phyloP scores from a whole-genome alignment of 2,797 vertebrate genomes.

The Zonotrichia albicollis region DNA sequence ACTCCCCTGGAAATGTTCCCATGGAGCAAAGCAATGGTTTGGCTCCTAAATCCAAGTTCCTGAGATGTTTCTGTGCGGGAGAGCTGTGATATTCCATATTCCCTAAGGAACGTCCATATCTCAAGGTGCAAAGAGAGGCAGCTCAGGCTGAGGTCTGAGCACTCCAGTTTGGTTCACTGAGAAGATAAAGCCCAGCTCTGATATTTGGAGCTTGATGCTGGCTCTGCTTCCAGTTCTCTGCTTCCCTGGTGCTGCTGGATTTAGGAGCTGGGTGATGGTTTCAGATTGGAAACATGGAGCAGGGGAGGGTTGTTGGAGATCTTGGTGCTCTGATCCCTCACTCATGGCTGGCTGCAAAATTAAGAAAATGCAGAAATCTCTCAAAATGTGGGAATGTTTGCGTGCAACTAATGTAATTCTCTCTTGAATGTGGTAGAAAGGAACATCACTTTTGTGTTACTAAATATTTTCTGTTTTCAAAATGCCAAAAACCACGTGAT shows the following conservation, averaged over 20 bases:
- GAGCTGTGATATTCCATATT: neutral
- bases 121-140: rapidly evolving
- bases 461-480: neutral
- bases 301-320: neutral
- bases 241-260: neutral
- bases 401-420: neutral
- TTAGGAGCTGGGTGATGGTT: neutral
- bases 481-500: rapidly evolving
- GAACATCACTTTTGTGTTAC: rapidly evolving
- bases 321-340: neutral
- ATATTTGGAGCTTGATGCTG: neutral
- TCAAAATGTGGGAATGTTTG: neutral
- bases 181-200: neutral
- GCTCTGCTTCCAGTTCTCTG: neutral
- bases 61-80: neutral
- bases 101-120: neutral
- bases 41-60: neutral
- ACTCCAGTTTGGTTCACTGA: neutral
- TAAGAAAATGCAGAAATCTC: neutral
- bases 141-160: neutral
- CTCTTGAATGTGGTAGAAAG: neutral
- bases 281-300: rapidly evolving
- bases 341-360: neutral
- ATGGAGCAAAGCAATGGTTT: neutral
- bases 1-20: neutral